Base-by-base conservation (phyloP, 2,888 invertebrate species). In the Pyrochroa serraticornis region DNA sequence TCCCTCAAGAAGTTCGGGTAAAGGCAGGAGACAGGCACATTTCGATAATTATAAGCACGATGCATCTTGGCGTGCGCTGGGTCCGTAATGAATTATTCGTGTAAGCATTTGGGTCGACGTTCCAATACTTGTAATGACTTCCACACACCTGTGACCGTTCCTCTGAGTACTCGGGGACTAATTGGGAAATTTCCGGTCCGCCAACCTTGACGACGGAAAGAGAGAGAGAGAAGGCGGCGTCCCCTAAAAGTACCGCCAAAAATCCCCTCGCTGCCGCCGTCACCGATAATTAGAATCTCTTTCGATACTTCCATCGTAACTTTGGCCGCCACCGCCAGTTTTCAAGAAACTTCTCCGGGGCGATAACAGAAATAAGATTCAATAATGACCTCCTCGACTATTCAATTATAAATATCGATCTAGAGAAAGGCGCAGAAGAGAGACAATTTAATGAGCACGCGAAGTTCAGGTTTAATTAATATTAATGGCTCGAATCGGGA, bases 331-430 rank as follows among this genome's bases (percentile, higher is more conserved):
- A 30, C 30, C 10, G 10, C 12, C 31, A 33, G 30, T 48, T 48
- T 30, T 10, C 44, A 44, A 14, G 42, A 45, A 33, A 45, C 9
- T 45, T 22, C 22, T 22, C 22, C 22, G 22, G 22, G 3, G 46
- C 52, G 64, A 66, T 67, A 67, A 64, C 58, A 62, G 64, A 66
- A 65, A 71, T 67, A 69, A 65, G 67, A 71, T 69, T 68, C 64
- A 66, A 66, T 69, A 68, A 71, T 64, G 66, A 69, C 65, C 66
- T 63, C 48, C 62, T 58, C 65, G 66, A 65, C 67, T 67, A 68
- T 69, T 70, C 67, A 70, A 70, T 71, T 67, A 70, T 64, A 60
- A 64, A 56, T 67, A 72, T 70, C 64, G 69, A 71, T 70, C 58
- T 48, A 38, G 42, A 41, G 10, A 46, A 63, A 63, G 64, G 61